A percentile compares a stretch with the other conserved stretches of the same genome.
These are phyloP conservation scores for Alethe castanea DNA, from an alignment of 2,113 vertebrate genomes.

Conservation along the genomic window DNA sequence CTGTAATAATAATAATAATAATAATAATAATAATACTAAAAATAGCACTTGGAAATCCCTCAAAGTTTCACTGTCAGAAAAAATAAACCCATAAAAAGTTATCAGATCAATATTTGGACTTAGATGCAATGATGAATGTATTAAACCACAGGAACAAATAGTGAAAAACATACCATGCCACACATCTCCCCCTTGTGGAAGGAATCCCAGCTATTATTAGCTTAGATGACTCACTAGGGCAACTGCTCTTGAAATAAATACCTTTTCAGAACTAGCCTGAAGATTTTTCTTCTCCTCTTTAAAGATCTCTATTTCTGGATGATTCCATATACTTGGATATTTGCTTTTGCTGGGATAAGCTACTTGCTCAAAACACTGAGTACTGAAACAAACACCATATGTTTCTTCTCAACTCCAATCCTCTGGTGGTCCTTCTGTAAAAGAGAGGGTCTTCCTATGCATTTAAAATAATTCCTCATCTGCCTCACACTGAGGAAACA, in stretches of 20 bases:
- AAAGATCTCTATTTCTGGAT: not conserved
- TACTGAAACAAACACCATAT: not conserved
- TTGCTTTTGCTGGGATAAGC: not conserved
- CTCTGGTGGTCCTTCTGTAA: not conserved
- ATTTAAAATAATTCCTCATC: not conserved
- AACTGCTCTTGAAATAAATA: not conserved
- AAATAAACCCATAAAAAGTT: not conserved
- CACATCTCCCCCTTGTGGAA: conserved; percentile 8
- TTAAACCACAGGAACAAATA: not conserved
- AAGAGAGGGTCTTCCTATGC: not conserved
- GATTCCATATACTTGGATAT: not conserved
- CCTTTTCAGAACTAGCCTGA: not conserved
- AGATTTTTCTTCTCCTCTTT: not conserved
- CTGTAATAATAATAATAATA: not conserved
- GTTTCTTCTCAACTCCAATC: not conserved
- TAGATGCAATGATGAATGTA: not conserved
- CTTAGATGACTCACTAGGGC: not conserved
- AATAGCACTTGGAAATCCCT: not conserved
- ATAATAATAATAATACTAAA: not conserved
- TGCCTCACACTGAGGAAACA: not conserved
- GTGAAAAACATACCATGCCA: not conserved
- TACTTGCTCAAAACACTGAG: not conserved
- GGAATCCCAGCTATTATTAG: not conserved
- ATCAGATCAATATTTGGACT: not conserved
- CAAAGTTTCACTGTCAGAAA: not conserved